Base-by-base conservation (phyloP, 2,113 vertebrate species). In the Sapayoa aenigma region DNA sequence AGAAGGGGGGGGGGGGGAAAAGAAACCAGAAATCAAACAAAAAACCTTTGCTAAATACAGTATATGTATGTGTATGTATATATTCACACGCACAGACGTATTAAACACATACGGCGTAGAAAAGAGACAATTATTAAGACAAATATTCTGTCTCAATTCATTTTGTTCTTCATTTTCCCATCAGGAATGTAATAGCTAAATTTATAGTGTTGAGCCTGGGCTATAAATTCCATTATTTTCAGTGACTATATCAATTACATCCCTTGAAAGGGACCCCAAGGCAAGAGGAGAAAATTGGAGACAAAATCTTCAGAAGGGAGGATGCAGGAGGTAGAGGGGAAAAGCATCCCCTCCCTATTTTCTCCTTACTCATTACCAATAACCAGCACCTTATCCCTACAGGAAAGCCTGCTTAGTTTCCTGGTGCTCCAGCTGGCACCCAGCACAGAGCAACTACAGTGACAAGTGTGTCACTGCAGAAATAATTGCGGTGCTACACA, bases 221-320 rank as follows among this genome's bases (percentile, higher is more conserved):
- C 95, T 96, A 97, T 97, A 97, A 97, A 97, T 97, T 97, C 95
- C 96, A 96, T 97, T 97, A 96, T 97, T 97, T 97, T 95, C 94
- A 95, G 96, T 85, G 96, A 96, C 95, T 94, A 30, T 97, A 97
- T 97, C 96, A 96, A 95, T 97, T 97, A 96, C 91, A 89, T 96
- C 93, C 96, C 84, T 94, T 81, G 90, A 93, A 93, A 93, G 79
- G 89, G 76, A 93, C 95, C 95, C 89, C 66, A 94, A 96, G 96
- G 92, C 89, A 94, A 94, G 78, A 84, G 93, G 85, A 91, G 83
- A 77, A 96, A 95, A 97, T 62, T 75, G 84, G 59, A 96, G 89
- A 96, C 82, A 94, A 96, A 96, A 81, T 86, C 87, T 96, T 94
- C 69, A 47, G 86, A 49, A 86, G 37, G 47, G 79, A 93, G 47